Evolutionary conservation across 2,888 invertebrate species (phyloP).

Genomic region (Agrilus cyanescens): DNA sequence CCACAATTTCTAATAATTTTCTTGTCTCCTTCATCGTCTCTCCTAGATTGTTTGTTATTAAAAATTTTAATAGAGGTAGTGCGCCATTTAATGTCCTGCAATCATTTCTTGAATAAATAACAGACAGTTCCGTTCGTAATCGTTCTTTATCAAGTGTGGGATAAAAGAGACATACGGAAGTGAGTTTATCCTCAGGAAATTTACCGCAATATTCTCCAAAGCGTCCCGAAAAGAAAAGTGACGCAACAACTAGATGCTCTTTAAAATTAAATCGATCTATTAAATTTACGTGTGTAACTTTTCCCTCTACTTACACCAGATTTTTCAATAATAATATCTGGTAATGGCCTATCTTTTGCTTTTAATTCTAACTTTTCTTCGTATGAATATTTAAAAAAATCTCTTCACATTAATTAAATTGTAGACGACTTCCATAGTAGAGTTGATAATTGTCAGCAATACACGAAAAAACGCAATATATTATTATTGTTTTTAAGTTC

Average conservation of each 20-base stretch:
- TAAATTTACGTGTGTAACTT: conserved; percentile 5
- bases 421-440: no score
- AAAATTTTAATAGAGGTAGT: not conserved
- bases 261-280: no score
- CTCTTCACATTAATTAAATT: not conserved
- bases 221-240: no score
- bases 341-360: conserved; percentile 4
- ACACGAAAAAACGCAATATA: no score
- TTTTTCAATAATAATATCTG: conserved; percentile 4
- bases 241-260: no score
- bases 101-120: not conserved
- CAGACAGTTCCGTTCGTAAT: not conserved
- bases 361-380: conserved; percentile 5
- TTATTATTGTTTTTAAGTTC: no score
- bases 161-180: no score
- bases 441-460: no score
- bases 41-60: not conserved
- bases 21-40: not conserved
- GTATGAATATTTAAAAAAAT: conserved; percentile 2
- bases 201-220: no score
- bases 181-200: no score
- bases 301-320: conserved; percentile 3
- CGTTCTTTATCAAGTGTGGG: no score
- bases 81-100: not conserved
- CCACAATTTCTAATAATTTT: not conserved